Evolutionary conservation across 2,113 vertebrate genomes (phyloP), one percentile per base, ranked within the genome.

Genomic region (Xenus cinereus): DNA sequence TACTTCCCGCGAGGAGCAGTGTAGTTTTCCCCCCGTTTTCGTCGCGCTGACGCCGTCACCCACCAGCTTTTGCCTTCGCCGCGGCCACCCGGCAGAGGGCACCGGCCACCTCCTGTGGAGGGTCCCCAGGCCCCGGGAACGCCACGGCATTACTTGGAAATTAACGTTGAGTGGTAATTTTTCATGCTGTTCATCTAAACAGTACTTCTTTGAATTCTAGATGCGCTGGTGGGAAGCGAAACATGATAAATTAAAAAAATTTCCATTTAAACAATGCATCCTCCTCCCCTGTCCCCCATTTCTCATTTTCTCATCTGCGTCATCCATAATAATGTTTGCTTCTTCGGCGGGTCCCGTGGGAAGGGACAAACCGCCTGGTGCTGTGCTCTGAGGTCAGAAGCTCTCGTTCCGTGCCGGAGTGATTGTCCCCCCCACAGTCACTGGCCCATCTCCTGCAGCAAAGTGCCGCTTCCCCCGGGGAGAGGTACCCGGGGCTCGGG

Each of bases 401-500:
- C n/a, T 48, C 67, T 59, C 32, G 10, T 69, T 62, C 87, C 6
- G 0, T 43, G 39, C 87, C 32, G 89, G 45, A 37, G n/a, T 16
- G 4, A 16, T 54, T 48, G 16, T 45, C 21, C 30, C 30, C 17
- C 3, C 11, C 48, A 11, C 3, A 22, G 66, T 5, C 33, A 0
- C 57, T 12, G 60, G 41, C 63, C 43, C 23, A 6, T 54, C 48
- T 68, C 43, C 56, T 18, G 5, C 1, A 3, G 5, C 46, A 3
- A 54, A 67, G 35, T 1, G 41, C 60, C 6, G 5, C 37, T 63
- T 41, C 50, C 11, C 72, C 30, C 21, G 3, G 14, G 39, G 12
- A 56, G 28, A 7, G 10, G 20, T 7, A 26, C 41, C 32, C n/a
- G 0, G 6, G 0, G 5, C 75, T 15, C 35, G 15, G 77, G 21